Percentiles rank a stretch among this genome's conserved stretches.
Conservation (phyloP, 2,113 vertebrate genomes). For the Brienomyrus brachyistius region DNA sequence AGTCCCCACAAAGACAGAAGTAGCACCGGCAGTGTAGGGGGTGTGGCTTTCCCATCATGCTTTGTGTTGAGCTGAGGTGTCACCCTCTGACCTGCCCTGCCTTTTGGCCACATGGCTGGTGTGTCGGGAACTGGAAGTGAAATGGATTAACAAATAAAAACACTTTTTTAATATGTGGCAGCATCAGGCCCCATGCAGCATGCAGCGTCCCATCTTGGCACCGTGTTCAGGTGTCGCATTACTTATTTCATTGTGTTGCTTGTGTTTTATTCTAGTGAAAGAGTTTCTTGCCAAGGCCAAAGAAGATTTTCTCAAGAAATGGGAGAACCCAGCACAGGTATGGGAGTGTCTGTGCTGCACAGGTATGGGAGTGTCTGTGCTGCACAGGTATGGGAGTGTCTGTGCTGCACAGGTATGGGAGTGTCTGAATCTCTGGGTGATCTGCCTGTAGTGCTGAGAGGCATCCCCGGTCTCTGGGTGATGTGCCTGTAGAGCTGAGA, state of each 20-base stretch:
- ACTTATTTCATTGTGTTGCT: not conserved
- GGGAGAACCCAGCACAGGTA: slow-evolving; percentile 55
- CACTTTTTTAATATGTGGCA: not conserved
- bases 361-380: not conserved
- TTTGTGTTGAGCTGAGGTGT: not conserved
- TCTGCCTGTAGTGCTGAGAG: not conserved
- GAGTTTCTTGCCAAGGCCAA: slow-evolving; percentile 93
- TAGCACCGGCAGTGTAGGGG: not conserved
- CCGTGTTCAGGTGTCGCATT: not conserved
- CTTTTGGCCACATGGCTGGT: not conserved
- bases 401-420: not conserved
- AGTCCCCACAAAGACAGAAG: no score
- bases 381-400: not conserved
- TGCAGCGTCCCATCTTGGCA: not conserved
- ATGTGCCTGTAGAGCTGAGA: not conserved
- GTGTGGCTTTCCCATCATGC: not conserved
- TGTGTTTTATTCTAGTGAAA: slow-evolving; percentile 65
- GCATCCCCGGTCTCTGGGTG: not conserved
- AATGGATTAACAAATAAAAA: not conserved
- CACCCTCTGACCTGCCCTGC: not conserved
- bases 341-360: not conserved
- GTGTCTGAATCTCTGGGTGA: no score
- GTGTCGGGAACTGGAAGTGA: not conserved
- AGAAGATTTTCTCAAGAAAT: slow-evolving; percentile 92
- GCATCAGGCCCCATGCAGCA: not conserved